phyloP scores from a whole-genome alignment of 2,888 invertebrate species.

The Drosophila helvetica region DNA sequence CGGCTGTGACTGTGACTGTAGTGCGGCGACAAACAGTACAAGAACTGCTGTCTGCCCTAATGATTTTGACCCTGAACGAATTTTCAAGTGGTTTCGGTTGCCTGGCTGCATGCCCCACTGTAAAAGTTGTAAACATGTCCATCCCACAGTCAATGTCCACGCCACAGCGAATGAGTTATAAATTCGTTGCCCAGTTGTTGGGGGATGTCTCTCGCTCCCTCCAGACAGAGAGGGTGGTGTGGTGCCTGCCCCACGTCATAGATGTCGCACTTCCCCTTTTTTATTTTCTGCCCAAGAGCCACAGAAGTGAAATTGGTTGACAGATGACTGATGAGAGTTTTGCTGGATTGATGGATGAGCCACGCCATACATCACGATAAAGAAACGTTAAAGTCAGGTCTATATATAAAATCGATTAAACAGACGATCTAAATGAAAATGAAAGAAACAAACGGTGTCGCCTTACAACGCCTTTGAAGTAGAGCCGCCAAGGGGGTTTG shows the following conservation, averaged over 20 bases:
- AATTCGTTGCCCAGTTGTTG: constrained; percentile 42
- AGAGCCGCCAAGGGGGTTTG: neutral
- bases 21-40: constrained; percentile 13
- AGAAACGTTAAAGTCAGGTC: constrained; percentile 8
- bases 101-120: constrained; percentile 15
- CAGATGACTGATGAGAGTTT: constrained; percentile 20
- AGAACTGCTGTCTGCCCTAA: constrained; percentile 53
- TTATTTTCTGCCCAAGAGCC: neutral
- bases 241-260: neutral
- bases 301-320: constrained; percentile 19
- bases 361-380: neutral
- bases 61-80: constrained; percentile 79
- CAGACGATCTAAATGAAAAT: constrained; percentile 1
- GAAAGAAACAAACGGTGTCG: constrained; percentile 15
- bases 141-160: neutral
- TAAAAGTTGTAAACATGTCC: constrained; percentile 60
- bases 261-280: neutral
- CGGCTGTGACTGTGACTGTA: too few species aligned
- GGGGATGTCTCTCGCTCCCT: neutral
- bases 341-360: constrained; percentile 18
- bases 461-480: constrained; percentile 17
- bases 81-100: constrained; percentile 72
- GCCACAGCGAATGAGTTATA: constrained; percentile 44
- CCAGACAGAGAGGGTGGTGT: too few species aligned
- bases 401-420: constrained; percentile 19